These are phyloP conservation scores for Dendropsophus ebraccatus DNA, from an alignment of 2,113 vertebrate genomes.

Conservation along the genomic window DNA sequence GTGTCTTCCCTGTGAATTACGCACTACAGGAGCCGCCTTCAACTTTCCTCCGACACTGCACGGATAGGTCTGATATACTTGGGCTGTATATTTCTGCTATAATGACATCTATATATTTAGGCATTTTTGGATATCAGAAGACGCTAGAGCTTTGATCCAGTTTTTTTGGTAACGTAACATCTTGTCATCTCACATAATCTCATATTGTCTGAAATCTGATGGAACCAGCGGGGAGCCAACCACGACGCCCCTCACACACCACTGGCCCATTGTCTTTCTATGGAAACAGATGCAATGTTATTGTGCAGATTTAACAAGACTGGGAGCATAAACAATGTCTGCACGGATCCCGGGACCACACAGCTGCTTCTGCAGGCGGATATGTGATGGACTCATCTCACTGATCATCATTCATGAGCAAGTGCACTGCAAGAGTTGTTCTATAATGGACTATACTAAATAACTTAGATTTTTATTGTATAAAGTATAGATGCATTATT, in stretches of 20 bases:
- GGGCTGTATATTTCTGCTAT: too few relatives aligned
- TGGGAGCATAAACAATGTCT: constrained; percentile 41
- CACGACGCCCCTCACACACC: background rate
- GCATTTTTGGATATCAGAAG: background rate
- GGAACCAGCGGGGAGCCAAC: constrained; percentile 32
- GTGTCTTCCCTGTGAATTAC: too few relatives aligned
- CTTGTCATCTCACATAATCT: constrained; percentile 41
- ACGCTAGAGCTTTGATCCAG: background rate
- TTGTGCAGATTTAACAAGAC: constrained; percentile 26
- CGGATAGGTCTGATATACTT: too few relatives aligned
- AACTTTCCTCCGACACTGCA: too few relatives aligned
- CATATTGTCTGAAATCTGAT: constrained; percentile 3
- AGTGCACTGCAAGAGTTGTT: background rate
- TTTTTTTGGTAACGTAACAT: background rate
- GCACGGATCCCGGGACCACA: background rate
- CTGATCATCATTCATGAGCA: background rate
- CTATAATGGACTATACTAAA: background rate
- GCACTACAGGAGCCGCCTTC: too few relatives aligned
- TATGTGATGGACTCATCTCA: background rate
- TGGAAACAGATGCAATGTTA: constrained; percentile 14
- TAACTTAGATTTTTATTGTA: background rate
- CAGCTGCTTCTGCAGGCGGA: constrained; percentile 27
- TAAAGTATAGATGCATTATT: too few relatives aligned
- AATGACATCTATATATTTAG: too few relatives aligned
- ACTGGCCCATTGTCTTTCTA: background rate